A percentile compares a stretch with the other conserved stretches of the same genome.
phyloP scores from a whole-genome alignment of 2,888 invertebrate species.

The Platypus cylindrus region DNA sequence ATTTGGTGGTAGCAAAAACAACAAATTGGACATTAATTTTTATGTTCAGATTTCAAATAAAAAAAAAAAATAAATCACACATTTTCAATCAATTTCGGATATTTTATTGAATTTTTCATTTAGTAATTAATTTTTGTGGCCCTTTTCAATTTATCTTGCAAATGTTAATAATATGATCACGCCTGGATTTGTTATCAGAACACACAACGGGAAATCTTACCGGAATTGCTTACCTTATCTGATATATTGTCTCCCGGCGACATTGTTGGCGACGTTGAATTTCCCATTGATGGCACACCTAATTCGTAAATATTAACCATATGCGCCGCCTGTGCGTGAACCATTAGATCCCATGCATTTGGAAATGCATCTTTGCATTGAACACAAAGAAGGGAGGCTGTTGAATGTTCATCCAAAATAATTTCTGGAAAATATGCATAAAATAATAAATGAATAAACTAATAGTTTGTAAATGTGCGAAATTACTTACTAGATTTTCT shows the following conservation, averaged over 20 bases:
- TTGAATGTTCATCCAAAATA: slow-evolving; percentile 29
- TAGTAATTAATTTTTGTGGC: too few relatives aligned
- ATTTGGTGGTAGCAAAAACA: too few relatives aligned
- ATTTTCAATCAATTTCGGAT: too few relatives aligned
- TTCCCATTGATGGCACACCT: slow-evolving; percentile 34
- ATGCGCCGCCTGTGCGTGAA: slow-evolving; percentile 54
- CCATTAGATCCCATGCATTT: slow-evolving; percentile 56
- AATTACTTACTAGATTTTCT: slow-evolving; percentile 41
- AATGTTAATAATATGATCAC: too few relatives aligned
- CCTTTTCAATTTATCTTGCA: too few relatives aligned
- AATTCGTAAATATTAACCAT: slow-evolving; percentile 56
- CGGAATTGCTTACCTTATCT: slow-evolving; percentile 28
- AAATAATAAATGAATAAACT: background rate
- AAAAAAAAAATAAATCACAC: too few relatives aligned
- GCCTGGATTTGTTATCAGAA: too few relatives aligned
- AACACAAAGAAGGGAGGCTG: slow-evolving; percentile 46
- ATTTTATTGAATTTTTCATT: too few relatives aligned
- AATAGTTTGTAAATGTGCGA: slow-evolving; percentile 2
- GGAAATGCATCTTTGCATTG: slow-evolving; percentile 54
- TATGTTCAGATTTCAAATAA: too few relatives aligned
- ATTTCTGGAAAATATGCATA: slow-evolving; percentile 24
- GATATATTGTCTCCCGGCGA: slow-evolving; percentile 31
- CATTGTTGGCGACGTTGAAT: slow-evolving; percentile 30
- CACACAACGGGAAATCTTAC: too few relatives aligned
- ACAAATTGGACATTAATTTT: too few relatives aligned